Conservation (phyloP, 2,888 invertebrate species). For the Scaptomyza flava region DNA sequence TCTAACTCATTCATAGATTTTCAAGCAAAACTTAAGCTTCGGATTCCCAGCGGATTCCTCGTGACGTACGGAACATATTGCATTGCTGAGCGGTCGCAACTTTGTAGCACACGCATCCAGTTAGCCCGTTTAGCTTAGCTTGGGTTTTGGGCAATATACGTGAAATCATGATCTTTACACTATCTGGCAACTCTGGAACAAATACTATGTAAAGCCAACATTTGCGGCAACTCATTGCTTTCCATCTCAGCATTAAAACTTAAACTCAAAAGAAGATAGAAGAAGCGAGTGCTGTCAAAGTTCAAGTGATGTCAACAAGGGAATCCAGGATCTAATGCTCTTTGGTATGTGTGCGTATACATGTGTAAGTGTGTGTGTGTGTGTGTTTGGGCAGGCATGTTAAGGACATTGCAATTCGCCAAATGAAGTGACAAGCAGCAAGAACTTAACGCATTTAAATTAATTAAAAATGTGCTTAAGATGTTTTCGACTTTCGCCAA, state of each 20-base stretch:
- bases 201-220: too few relatives aligned
- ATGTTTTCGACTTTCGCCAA: conserved; percentile 69
- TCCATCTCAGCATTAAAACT: background rate
- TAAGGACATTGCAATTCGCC: conserved; percentile 66
- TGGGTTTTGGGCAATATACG: too few relatives aligned
- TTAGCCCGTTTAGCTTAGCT: too few relatives aligned
- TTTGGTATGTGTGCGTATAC: background rate
- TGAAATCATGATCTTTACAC: too few relatives aligned
- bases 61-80: too few relatives aligned
- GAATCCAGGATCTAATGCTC: background rate
- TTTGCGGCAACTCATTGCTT: too few relatives aligned
- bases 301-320: conserved; percentile 9
- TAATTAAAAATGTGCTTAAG: conserved; percentile 79
- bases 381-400: conserved; percentile 33
- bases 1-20: too few relatives aligned
- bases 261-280: background rate
- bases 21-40: too few relatives aligned
- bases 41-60: too few relatives aligned
- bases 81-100: too few relatives aligned
- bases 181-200: too few relatives aligned
- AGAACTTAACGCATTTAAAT: conserved; percentile 78
- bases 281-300: conserved; percentile 5
- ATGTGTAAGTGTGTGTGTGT: background rate
- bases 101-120: too few relatives aligned
- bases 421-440: conserved; percentile 72